Conservation (phyloP, 2,888 invertebrate genomes). For the Phasia obesa region DNA sequence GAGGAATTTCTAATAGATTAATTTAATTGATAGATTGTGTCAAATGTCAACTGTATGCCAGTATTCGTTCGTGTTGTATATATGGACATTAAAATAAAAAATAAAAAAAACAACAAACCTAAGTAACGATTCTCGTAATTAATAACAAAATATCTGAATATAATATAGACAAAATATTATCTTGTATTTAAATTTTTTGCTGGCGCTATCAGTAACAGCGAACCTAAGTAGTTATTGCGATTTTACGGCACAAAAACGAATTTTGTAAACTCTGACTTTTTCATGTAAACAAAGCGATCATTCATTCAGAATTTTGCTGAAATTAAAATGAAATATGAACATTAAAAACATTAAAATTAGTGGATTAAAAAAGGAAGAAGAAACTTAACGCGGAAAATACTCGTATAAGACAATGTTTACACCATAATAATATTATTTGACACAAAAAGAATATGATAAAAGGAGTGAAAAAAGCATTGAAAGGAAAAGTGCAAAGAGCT, state of each 20-base stretch:
- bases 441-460: conserved; percentile 24
- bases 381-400: conserved; percentile 10
- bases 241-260: conserved; percentile 6
- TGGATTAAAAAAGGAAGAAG: not conserved
- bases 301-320: not conserved
- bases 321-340: not conserved
- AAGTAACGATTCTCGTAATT: conserved; percentile 45
- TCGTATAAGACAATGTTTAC: conserved; percentile 37
- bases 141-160: conserved; percentile 35
- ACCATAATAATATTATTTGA: conserved; percentile 3
- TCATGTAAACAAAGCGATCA: no score
- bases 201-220: conserved; percentile 43
- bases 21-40: conserved; percentile 74
- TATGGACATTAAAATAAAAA: conserved; percentile 32
- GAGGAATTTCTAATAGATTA: conserved; percentile 74
- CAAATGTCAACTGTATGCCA: conserved; percentile 73
- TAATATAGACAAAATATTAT: conserved; percentile 17
- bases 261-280: not conserved
- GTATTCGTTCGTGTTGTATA: conserved; percentile 58
- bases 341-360: no score
- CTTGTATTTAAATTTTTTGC: conserved; percentile 34
- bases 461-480: conserved; percentile 18
- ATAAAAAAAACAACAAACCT: conserved; percentile 36
- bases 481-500: not conserved
- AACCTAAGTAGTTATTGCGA: conserved; percentile 36